phyloP scores from a whole-genome alignment of 2,797 vertebrate species.

The Dendrocincla fuliginosa region DNA sequence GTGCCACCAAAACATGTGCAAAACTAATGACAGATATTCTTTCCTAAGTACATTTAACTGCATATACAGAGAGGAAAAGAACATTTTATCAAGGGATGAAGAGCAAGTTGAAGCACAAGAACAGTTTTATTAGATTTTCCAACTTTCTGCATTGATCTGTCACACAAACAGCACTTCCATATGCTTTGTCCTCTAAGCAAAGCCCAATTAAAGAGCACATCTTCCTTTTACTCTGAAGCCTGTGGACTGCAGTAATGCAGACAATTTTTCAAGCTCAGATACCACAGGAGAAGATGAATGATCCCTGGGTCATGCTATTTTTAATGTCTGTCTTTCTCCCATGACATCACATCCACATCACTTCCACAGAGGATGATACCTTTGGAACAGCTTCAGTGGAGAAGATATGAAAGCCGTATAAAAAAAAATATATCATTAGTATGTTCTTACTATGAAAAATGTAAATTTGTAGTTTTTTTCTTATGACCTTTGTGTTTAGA shows the following conservation, averaged over 20 bases:
- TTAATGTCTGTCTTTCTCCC: background rate
- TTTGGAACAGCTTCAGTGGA: background rate
- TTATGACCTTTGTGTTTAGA: background rate
- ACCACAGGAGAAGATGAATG: background rate
- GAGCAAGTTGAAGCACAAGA: background rate
- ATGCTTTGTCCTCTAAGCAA: background rate
- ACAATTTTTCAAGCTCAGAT: slow-evolving; percentile 24
- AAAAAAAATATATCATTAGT: background rate
- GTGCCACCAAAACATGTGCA: background rate
- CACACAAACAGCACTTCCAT: background rate
- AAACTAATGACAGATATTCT: background rate
- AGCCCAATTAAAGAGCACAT: background rate
- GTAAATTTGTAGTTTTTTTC: background rate
- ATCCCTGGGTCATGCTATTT: slow-evolving; percentile 23
- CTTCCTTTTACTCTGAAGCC: background rate
- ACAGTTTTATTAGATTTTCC: background rate
- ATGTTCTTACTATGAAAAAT: background rate
- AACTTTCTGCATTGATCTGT: background rate
- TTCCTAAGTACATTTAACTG: background rate
- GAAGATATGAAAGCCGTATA: background rate
- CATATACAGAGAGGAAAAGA: background rate
- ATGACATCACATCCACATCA: background rate
- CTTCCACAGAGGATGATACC: background rate
- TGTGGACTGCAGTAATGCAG: background rate
- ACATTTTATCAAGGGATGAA: background rate